Conservation (phyloP, 2,113 vertebrate species). For the Eretmodus cyanostictus region DNA sequence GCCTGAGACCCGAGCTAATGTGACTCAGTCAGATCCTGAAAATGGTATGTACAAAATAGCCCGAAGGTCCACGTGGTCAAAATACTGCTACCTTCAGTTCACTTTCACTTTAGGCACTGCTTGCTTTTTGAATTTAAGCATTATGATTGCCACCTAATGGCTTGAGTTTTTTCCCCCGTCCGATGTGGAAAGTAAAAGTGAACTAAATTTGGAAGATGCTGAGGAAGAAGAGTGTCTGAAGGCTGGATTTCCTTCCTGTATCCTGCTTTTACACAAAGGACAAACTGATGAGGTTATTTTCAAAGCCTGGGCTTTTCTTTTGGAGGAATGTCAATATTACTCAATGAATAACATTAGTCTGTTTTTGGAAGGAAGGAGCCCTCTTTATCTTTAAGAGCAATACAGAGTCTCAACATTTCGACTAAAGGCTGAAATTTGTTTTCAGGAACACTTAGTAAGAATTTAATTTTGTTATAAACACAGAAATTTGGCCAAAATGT, state of each 20-base stretch:
- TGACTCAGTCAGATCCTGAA: neutral
- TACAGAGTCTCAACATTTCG: neutral
- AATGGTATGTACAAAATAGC: neutral
- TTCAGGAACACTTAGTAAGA: neutral
- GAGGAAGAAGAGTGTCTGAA: neutral
- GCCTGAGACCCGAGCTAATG: neutral
- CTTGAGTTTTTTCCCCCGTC: accelerated
- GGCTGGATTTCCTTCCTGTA: slow-evolving; percentile 15
- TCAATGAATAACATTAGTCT: neutral
- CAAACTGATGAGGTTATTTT: neutral
- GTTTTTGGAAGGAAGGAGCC: neutral
- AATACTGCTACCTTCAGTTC: neutral
- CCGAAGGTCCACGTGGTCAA: neutral
- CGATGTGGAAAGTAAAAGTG: neutral
- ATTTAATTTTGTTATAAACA: neutral
- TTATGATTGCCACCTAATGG: neutral
- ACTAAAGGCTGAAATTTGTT: neutral
- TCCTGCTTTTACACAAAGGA: slow-evolving; percentile 14
- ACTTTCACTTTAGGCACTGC: neutral
- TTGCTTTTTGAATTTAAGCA: neutral
- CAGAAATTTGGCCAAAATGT: neutral
- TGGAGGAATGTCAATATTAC: neutral
- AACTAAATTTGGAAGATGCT: neutral
- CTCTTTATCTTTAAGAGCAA: neutral
- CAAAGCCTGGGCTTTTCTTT: neutral